Percentiles rank a stretch among this genome's conserved stretches.
These are phyloP conservation scores for Caerostris darwini DNA, from an alignment of 1,140 invertebrate species.

Conservation along the genomic window DNA sequence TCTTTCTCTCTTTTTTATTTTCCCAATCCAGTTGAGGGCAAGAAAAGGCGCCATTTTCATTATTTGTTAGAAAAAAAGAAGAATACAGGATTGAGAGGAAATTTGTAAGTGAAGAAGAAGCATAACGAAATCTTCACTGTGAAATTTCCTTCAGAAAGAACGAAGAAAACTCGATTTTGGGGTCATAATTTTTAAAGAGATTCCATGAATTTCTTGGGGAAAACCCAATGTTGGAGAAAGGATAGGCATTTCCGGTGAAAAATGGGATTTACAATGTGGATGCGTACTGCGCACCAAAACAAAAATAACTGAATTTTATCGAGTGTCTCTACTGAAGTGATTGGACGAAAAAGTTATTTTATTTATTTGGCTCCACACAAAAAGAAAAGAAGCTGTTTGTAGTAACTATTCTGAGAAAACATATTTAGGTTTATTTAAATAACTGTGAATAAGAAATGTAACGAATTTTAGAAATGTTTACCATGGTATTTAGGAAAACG, in stretches of 20 bases:
- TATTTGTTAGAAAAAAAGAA: not conserved
- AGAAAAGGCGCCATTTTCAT: not conserved
- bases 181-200: not conserved
- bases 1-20: not conserved
- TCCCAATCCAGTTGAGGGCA: not conserved
- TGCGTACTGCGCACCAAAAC: no score
- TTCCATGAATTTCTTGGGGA: not conserved
- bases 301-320: no score
- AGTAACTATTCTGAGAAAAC: no score
- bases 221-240: not conserved
- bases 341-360: no score
- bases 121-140: not conserved
- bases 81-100: not conserved
- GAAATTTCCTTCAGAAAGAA: not conserved
- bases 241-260: not conserved
- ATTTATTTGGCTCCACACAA: no score
- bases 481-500: no score
- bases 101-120: constrained; percentile 5
- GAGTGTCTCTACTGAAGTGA: no score
- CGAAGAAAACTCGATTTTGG: not conserved
- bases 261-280: no score
- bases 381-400: no score
- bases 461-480: no score
- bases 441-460: no score
- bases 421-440: no score